Evolutionary conservation across 2,113 vertebrate genomes (phyloP).

Genomic region (Onychostruthus taczanowskii): DNA sequence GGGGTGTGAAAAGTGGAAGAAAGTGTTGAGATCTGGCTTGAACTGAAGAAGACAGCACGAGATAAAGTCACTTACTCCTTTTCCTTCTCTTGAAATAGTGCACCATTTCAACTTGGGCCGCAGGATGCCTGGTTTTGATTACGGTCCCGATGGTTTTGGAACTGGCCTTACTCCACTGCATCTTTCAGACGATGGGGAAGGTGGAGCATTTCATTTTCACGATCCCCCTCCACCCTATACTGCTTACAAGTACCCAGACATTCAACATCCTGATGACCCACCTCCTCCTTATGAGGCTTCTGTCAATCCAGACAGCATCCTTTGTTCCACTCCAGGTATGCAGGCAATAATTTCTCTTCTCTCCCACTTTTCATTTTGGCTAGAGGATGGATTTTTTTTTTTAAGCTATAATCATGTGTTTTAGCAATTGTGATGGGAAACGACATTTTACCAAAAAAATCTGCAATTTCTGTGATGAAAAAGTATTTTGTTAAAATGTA

Average conservation of each 20-base stretch:
- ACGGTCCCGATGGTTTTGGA: conserved; percentile 90
- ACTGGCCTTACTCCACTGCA: conserved; percentile 95
- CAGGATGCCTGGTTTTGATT: conserved; percentile 95
- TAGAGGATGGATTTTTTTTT: background rate
- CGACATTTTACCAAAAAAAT: background rate
- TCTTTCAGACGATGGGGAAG: conserved; percentile 95
- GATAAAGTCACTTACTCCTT: background rate
- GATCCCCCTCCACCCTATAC: conserved; percentile 96
- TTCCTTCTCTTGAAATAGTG: conserved; percentile 73
- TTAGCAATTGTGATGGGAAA: background rate
- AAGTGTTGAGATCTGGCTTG: background rate
- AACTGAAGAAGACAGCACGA: background rate
- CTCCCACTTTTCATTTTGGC: background rate
- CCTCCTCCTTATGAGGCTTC: conserved; percentile 96
- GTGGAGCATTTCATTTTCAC: conserved; percentile 96
- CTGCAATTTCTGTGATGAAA: background rate
- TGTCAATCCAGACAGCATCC: conserved; percentile 87
- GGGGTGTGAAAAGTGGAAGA: background rate
- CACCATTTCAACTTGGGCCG: conserved; percentile 98
- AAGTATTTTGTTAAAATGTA: background rate
- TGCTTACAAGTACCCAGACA: conserved; percentile 95
- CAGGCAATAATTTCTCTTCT: background rate
- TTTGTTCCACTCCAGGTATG: conserved; percentile 88
- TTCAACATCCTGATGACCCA: conserved; percentile 93
- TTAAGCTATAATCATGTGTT: background rate